phyloP scores from a whole-genome alignment of 35 echinoderm and acorn worm species.

The Heliocidaris erythrogramma region DNA sequence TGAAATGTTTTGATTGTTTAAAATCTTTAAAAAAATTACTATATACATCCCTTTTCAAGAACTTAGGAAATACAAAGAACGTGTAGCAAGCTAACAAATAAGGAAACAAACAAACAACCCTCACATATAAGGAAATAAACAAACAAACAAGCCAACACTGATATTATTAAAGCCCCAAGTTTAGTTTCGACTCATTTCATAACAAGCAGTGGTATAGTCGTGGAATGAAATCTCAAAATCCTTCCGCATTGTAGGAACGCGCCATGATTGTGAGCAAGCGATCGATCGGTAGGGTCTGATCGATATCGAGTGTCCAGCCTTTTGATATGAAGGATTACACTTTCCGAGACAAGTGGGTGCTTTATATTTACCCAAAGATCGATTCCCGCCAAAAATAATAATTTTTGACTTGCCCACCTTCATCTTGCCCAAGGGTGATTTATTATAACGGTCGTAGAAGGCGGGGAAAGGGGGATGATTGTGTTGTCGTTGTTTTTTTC shows the following conservation, averaged over 20 bases:
- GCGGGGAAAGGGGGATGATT: background rate
- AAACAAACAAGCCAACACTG: too few species aligned
- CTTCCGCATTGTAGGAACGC: background rate
- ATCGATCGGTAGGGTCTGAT: background rate
- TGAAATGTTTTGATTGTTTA: too few species aligned
- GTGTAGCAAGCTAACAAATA: too few species aligned
- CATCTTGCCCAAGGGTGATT: background rate
- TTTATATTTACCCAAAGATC: background rate
- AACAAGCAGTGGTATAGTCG: too few species aligned
- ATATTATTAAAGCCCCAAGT: too few species aligned
- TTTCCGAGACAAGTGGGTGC: background rate
- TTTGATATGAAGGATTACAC: constrained; percentile 1
- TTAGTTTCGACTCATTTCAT: too few species aligned
- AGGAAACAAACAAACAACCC: too few species aligned
- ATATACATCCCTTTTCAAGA: too few species aligned
- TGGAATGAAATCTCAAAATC: too few species aligned
- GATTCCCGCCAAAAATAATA: constrained; percentile 17
- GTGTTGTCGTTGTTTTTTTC: background rate
- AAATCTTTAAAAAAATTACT: too few species aligned
- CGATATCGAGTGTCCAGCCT: background rate
- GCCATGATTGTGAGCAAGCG: background rate
- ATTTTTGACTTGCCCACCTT: constrained; percentile 9
- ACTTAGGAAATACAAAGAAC: too few species aligned
- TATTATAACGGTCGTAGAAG: background rate
- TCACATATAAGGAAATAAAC: too few species aligned